A percentile compares a stretch with the other conserved stretches of the same genome.
Conservation (phyloP, 2,888 invertebrate genomes). For the Blomia tropicalis region DNA sequence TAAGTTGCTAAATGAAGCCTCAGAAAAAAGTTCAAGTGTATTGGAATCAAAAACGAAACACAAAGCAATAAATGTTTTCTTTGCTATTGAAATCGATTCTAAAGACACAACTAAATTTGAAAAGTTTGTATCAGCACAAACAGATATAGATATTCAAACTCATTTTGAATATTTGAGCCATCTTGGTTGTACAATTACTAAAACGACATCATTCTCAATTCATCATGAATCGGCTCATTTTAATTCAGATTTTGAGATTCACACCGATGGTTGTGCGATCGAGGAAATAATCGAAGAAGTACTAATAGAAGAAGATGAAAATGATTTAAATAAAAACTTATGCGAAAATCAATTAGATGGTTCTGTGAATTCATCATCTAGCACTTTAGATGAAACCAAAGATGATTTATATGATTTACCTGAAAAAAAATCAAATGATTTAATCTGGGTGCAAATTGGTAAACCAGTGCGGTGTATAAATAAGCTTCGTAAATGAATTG, state of each 20-base stretch:
- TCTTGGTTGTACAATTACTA: neutral
- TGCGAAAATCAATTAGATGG: neutral
- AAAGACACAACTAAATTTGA: neutral
- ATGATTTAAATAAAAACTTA: neutral
- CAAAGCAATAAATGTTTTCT: neutral
- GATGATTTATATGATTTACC: neutral
- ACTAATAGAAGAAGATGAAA: neutral
- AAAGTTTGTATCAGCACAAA: neutral
- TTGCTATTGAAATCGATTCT: neutral
- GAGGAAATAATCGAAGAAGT: conserved; percentile 11
- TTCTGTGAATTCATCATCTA: neutral
- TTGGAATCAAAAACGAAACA: neutral
- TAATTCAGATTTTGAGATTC: neutral
- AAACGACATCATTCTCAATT: neutral
- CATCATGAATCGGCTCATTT: neutral
- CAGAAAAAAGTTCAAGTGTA: neutral
- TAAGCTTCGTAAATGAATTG: neutral
- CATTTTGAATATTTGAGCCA: neutral
- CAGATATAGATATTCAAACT: neutral
- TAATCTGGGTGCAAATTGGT: conserved; percentile 3
- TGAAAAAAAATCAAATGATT: neutral
- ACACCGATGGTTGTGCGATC: neutral
- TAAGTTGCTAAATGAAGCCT: neutral
- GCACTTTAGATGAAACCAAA: neutral
- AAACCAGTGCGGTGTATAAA: neutral